Percentiles rank a stretch among this genome's conserved stretches.
These are phyloP conservation scores for Naja naja DNA, from an alignment of 2,113 vertebrate genomes.

Conservation along the genomic window DNA sequence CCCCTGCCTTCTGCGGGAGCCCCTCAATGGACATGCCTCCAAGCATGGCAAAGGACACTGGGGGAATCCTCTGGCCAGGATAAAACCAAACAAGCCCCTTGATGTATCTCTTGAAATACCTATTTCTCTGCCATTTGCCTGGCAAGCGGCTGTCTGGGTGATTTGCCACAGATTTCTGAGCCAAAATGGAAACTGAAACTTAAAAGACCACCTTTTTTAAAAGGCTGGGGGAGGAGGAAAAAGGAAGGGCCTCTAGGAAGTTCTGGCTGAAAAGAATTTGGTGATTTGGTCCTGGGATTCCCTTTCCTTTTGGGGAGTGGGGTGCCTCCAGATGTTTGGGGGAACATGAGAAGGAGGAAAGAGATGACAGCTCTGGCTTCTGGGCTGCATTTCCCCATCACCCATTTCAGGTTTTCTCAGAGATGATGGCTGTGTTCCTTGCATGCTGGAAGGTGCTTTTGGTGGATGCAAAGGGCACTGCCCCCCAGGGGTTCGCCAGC, in stretches of 20 bases:
- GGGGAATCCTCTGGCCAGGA: background rate
- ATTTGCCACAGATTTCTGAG: background rate
- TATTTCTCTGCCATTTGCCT: background rate
- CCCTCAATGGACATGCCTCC: background rate
- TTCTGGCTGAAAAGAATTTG: background rate
- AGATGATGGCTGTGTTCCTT: background rate
- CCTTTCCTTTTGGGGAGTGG: background rate
- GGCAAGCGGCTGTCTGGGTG: background rate
- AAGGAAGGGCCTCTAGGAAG: background rate
- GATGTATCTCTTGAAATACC: background rate
- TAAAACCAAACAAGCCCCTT: background rate
- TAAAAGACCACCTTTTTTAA: background rate
- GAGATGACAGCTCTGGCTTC: background rate
- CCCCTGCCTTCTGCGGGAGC: background rate
- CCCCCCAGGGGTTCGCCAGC: background rate
- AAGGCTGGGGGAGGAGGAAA: background rate
- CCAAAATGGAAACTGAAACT: background rate
- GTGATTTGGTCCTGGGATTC: background rate
- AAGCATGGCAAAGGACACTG: background rate
- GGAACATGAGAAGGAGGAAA: background rate
- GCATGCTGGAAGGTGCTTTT: background rate
- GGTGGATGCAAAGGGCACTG: background rate
- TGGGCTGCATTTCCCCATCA: background rate
- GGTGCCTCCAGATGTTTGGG: background rate
- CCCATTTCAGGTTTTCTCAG: background rate